Base-by-base conservation (phyloP, 1,140 invertebrate genomes). In the Zaprionus lachaisei region DNA sequence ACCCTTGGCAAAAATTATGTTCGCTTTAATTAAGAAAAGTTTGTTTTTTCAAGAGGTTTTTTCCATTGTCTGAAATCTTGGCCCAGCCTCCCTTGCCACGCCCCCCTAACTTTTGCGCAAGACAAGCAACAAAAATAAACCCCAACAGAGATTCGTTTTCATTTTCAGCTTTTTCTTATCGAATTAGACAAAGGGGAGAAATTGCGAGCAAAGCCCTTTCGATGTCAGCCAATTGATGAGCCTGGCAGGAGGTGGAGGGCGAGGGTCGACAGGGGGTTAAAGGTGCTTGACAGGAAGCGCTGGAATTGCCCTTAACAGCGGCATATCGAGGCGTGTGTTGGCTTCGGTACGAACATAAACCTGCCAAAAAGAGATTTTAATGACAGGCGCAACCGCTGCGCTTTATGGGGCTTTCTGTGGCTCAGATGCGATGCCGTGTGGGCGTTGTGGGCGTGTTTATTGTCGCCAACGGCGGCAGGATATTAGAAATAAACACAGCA, bases 401-500 rank as follows among this genome's bases (percentile, higher is more conserved):
- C 80, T 89, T 86, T 89, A 86, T 89, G 80, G 84, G n/a, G 77
- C 58, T 76, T 60, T 70, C 47, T 61, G 28, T 37, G 56, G 72
- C 81, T 57, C 67, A 73, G 86, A 83, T 14, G 17, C 28, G 28
- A 12, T 49, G 17, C 47, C 20, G 47, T 24, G 47, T 51, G 47
- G 47, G 20, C 47, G 47, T 51, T 81, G 85, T 79, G 82, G 85
- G 85, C 84, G 84, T 87, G 84, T 89, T 89, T 89, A 89, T 89
- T 85, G 84, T 77, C 81, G 75, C 64, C 63, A 84, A 68, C 75
- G 63, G 67, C 78, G 72, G 47, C 81, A 84, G 84, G 84, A 89
- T 87, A 87, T 87, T 87, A 89, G 81, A 87, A 87, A 87, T 81
- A 87, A 87, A 81, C 74, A 73, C 64, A 68, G 79, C 85, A 79